These are phyloP conservation scores for Dryocosmus kuriphilus DNA, from an alignment of 2,888 invertebrate species.

Conservation along the genomic window DNA sequence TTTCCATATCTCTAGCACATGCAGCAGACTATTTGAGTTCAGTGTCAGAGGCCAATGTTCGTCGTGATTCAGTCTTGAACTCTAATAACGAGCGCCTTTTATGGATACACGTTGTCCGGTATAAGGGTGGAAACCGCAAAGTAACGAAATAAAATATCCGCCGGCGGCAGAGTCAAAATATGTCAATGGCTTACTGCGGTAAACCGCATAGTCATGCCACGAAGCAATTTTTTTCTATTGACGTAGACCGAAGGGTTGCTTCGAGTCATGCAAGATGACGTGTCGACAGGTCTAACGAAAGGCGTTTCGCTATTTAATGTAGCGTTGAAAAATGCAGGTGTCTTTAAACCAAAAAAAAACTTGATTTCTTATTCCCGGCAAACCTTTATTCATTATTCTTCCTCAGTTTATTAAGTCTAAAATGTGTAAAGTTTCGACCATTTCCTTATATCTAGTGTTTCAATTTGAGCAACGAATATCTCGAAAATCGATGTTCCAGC, in stretches of 20 bases:
- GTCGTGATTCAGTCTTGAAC: slow-evolving; percentile 23
- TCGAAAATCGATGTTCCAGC: not conserved
- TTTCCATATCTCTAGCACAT: not conserved
- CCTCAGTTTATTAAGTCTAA: not conserved
- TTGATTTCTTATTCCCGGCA: slow-evolving; percentile 30
- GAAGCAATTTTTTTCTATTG: slow-evolving; percentile 47
- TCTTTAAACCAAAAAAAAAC: slow-evolving; percentile 26
- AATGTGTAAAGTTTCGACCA: not conserved
- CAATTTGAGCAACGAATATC: not conserved
- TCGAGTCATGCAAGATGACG: slow-evolving; percentile 74
- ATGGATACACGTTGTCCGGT: not conserved
- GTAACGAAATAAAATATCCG: slow-evolving; percentile 51
- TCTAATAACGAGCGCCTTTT: slow-evolving; percentile 6
- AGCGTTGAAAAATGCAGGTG: slow-evolving; percentile 18
- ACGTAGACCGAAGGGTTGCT: slow-evolving; percentile 57
- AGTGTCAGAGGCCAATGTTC: not conserved
- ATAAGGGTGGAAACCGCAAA: slow-evolving; percentile 48
- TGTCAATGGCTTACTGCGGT: slow-evolving; percentile 74
- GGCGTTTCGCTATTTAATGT: slow-evolving; percentile 40
- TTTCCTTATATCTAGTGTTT: too few species aligned
- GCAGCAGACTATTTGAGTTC: not conserved
- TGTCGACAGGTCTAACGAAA: slow-evolving; percentile 69
- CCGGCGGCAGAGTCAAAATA: slow-evolving; percentile 70
- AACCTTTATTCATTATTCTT: slow-evolving; percentile 10
- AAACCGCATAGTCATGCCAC: slow-evolving; percentile 65